A percentile compares a stretch with the other conserved stretches of the same genome.
Evolutionary conservation across 2,113 vertebrate genomes (phyloP).

Genomic region (Phoenicopterus ruber): DNA sequence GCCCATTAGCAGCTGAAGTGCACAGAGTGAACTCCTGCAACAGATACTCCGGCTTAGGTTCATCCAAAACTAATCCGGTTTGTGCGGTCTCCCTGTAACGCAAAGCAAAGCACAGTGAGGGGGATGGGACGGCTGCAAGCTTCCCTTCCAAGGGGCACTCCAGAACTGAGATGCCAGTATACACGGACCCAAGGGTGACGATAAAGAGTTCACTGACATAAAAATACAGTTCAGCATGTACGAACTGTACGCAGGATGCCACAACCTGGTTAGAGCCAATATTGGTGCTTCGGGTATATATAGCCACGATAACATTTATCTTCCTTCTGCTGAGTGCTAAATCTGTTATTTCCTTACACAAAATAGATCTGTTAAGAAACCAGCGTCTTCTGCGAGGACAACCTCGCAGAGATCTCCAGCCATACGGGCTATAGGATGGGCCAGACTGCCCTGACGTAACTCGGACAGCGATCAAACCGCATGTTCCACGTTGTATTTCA

Average conservation of each 20-base stretch:
- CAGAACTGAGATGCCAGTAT: neutral
- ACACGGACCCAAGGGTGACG: rapidly evolving
- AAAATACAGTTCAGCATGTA: rapidly evolving
- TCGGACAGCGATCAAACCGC: neutral
- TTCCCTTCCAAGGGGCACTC: neutral
- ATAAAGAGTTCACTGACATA: neutral
- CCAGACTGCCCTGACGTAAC: neutral
- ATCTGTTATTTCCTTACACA: neutral
- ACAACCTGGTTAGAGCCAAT: neutral
- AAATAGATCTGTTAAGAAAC: neutral
- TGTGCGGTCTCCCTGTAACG: rapidly evolving
- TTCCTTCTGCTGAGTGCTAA: neutral
- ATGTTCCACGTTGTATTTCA: neutral
- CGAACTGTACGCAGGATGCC: neutral
- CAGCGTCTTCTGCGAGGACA: neutral
- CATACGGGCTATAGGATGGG: neutral
- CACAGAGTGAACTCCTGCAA: neutral
- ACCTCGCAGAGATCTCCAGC: neutral
- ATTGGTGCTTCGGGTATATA: too few relatives aligned
- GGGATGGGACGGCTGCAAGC: rapidly evolving
- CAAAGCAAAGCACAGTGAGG: neutral
- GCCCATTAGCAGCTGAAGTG: neutral
- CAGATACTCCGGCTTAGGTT: neutral
- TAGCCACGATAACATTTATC: neutral
- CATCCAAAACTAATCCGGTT: neutral